Base-by-base conservation (phyloP, 2,113 vertebrate genomes). In the Callocephalon fimbriatum region DNA sequence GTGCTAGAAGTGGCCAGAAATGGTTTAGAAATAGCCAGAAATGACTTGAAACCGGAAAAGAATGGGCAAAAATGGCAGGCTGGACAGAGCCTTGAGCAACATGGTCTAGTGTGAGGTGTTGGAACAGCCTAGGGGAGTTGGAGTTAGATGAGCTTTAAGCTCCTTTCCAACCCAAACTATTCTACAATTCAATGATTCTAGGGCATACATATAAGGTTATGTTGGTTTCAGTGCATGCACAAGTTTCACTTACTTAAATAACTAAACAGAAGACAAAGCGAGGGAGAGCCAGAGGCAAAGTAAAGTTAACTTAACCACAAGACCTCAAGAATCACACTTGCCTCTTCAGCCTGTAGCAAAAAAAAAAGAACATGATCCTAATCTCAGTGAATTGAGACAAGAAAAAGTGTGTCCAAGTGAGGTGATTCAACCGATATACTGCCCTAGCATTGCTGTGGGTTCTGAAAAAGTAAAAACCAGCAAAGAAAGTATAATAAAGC, bases 41-140 rank as follows among this genome's bases (percentile, higher is more conserved):
- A n/a, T n/a, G n/a, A n/a, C n/a, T n/a, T n/a, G n/a, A n/a, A n/a
- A n/a, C n/a, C n/a, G n/a, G n/a, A n/a, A n/a, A n/a, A n/a, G n/a
- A n/a, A n/a, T n/a, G n/a, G n/a, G n/a, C n/a, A n/a, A n/a, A n/a
- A n/a, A n/a, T n/a, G n/a, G n/a, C 40, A 25, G 7, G 18, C 0
- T 37, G 68, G 18, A 25, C 0, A 0, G 35, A 10, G 40, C 6
- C 48, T 54, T 25, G 10, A 75, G 15, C 12, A 25, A 0, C 25
- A 35, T 62, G 42, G 31, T 26, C 0, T 7, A 8, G 47, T 21
- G 12, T 18, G 5, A 80, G 8, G 3, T 81, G 47, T 23, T 58
- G 21, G 29, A 32, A 19, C 29, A 54, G 32, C 35, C 21, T 58
- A 35, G 13, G 6, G 18, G 42, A 8, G 2, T 15, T 23, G 22